Conservation (phyloP, 1,140 invertebrate species). For the Sarcophaga peregrina region DNA sequence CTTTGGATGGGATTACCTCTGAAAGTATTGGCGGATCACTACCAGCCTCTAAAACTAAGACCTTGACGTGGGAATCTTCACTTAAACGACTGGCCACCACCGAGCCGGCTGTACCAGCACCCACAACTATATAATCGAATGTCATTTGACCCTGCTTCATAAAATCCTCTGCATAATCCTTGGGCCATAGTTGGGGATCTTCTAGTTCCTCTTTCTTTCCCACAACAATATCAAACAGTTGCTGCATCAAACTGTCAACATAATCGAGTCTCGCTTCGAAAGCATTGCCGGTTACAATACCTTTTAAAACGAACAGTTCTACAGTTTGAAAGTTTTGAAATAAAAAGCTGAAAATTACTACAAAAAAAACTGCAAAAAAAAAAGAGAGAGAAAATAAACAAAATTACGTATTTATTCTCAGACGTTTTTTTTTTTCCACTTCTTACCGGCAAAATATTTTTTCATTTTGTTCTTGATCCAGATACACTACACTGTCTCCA, state of each 20-base stretch:
- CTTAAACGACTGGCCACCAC: constrained; percentile 67
- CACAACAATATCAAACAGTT: constrained; percentile 67
- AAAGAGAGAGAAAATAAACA: not conserved
- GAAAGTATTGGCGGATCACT: constrained; percentile 67
- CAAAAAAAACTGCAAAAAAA: not conserved
- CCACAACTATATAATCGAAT: constrained; percentile 72
- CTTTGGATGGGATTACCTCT: constrained; percentile 50
- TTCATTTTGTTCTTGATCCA: not conserved
- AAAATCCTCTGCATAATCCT: constrained; percentile 67
- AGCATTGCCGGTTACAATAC: not conserved
- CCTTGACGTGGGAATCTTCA: constrained; percentile 54
- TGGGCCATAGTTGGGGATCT: constrained; percentile 68
- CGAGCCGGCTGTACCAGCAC: constrained; percentile 73
- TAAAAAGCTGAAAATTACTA: not conserved
- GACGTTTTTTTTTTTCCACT: not conserved
- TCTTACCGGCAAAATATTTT: not conserved
- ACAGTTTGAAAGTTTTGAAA: not conserved
- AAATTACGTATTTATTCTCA: too few relatives aligned
- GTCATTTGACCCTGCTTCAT: constrained; percentile 47
- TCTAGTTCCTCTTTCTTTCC: constrained; percentile 68
- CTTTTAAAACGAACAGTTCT: not conserved
- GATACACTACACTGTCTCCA: not conserved
- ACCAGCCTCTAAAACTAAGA: constrained; percentile 68
- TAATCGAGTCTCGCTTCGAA: not conserved
- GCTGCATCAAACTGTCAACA: not conserved